Evolutionary conservation across 30 jellyfish, hydroid and myxozoan species (phyloP), one percentile per base, ranked within the genome.

Genomic region (Cassiopea andromeda): DNA sequence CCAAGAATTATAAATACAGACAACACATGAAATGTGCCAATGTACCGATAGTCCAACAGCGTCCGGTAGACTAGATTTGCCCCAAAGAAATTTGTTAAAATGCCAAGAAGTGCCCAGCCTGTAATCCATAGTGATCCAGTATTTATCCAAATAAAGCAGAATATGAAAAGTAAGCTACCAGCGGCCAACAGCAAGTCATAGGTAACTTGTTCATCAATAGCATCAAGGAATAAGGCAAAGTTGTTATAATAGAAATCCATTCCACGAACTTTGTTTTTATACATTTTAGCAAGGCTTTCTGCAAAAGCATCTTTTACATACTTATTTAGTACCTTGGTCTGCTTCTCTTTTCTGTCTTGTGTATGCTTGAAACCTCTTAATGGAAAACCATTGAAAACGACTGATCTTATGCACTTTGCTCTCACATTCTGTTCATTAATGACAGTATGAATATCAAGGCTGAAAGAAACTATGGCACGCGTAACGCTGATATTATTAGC

Each of bases 51-150:
- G 81, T 94, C 98, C 69, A 94, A 85, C 13, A 94, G 81, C 44
- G 90, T 87, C 38, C 98, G 95, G 87, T 94, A 94, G 74, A 94
- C 92, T 18, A 94, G 92, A 54, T 94, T 94, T 13, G 98, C 98
- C n/a, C 98, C 98, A 79, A 94, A 94, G 82, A 94, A 94, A 57
- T 94, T 94, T 66, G 98, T 94, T 47, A 94, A 38, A 44, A 94
- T 94, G 47, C 97, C 97, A 45, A 94, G 89, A n/a, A 94, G 75
- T 38, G 98, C 98, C 98, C 98, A 94, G 80, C 96, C 44, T 6
- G 98, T 94, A 17, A 94, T 90, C 98, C 98, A 94, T 60, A 94
- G 76, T n/a, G 98, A 94, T 43, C 97, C 98, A 7, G 98, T 94
- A 69, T 94, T 97, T 58, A 94, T 78, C 98, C 98, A 94, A 44